phyloP scores from a whole-genome alignment of 2,113 vertebrate species.

The Romanogobio albipinnatus region DNA sequence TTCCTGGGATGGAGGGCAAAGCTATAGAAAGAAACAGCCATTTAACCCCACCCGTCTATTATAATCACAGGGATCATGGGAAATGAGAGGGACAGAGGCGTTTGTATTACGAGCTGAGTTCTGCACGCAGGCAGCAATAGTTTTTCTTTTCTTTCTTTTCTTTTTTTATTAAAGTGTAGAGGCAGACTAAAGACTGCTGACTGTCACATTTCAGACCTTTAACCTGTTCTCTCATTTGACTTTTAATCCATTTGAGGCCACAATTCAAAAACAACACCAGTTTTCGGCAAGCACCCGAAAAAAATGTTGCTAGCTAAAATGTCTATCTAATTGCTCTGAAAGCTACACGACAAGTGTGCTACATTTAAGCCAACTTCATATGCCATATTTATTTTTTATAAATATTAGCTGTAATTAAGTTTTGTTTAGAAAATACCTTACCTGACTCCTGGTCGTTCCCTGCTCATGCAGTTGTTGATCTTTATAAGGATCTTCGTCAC shows the following conservation, averaged over 20 bases:
- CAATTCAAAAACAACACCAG: too few relatives aligned
- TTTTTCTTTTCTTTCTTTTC: not conserved
- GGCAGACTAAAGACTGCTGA: constrained; percentile 17
- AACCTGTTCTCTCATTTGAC: not conserved
- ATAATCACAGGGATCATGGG: constrained; percentile 6
- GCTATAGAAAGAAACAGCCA: constrained; percentile 10
- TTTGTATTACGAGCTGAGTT: not conserved
- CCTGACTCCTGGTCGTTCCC: not conserved
- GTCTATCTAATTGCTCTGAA: not conserved
- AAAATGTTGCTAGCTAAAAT: too few relatives aligned
- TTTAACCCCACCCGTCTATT: constrained; percentile 22
- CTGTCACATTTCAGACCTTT: not conserved
- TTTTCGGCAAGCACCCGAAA: too few relatives aligned
- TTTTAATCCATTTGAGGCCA: too few relatives aligned
- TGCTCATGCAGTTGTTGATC: not conserved
- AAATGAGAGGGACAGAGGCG: constrained; percentile 5
- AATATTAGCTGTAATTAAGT: not conserved
- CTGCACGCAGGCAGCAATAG: not conserved
- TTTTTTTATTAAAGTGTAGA: not conserved
- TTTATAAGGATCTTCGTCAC: too few relatives aligned
- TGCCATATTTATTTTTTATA: not conserved
- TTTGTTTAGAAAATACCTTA: not conserved
- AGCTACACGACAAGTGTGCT: not conserved
- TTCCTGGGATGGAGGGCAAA: not conserved
- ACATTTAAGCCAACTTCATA: not conserved